Evolutionary conservation across 2,113 vertebrate species (phyloP).

Genomic region (Nesospiza acunhae): DNA sequence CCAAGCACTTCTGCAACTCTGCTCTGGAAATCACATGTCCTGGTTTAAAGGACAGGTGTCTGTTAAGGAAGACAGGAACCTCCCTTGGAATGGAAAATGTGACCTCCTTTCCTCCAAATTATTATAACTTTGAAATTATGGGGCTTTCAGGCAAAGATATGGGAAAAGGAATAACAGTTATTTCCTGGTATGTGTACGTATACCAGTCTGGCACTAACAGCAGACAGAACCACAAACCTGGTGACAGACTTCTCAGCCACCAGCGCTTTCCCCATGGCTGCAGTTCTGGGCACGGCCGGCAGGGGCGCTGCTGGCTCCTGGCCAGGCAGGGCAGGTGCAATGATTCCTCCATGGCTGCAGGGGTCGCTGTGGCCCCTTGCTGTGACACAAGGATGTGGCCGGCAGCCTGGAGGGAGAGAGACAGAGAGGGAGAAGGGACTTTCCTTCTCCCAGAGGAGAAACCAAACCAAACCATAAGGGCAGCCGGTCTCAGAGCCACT

Average conservation of each 20-base stretch:
- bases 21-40: not conserved
- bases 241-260: accelerated
- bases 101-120: not conserved
- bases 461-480: not conserved
- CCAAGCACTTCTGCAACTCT: not conserved
- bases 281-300: accelerated
- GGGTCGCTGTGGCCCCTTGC: not conserved
- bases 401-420: accelerated
- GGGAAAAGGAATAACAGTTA: no score
- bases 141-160: not conserved
- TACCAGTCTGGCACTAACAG: accelerated
- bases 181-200: no score
- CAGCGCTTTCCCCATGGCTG: accelerated
- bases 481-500: not conserved
- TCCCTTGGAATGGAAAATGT: not conserved
- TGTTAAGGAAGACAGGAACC: accelerated
- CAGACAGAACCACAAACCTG: not conserved
- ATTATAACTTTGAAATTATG: accelerated
- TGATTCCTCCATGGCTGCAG: not conserved
- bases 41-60: not conserved
- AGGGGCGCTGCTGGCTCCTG: not conserved
- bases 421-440: accelerated
- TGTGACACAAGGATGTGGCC: accelerated
- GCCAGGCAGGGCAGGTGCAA: accelerated
- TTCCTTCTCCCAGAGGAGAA: not conserved